Base-by-base conservation (phyloP, 1,140 invertebrate species). In the Lamellibrachia luymesi region DNA sequence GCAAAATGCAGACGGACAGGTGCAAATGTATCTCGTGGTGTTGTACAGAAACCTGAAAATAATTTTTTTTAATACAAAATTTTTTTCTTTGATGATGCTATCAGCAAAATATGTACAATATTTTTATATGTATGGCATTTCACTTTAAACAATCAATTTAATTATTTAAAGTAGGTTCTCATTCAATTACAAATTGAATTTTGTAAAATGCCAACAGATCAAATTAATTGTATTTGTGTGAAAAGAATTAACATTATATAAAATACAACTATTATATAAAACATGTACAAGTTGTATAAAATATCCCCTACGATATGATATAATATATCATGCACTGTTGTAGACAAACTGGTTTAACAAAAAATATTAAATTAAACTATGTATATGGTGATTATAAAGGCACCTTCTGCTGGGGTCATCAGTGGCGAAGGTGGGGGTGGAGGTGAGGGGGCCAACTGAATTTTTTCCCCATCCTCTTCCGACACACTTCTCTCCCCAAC, bases 1-100 rank as follows among this genome's bases (percentile, higher is more conserved):
- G 90, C 90, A 91, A 91, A 91, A n/a, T 91, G 90, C 27, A 91
- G 90, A 27, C 90, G 90, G 13, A 91, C 50, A 13, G 90, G 90
- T 91, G 38, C 90, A 91, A 91, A 91, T 10, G 90, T 91, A 80
- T 80, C 64, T 80, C 64, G 64, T 22, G 64, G 64, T 80, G 64
- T 80, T 17, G 64, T 80, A 22, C 6, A 2, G 64, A 80, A 80
- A 2, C 13, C 64, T 80, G 4, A 80, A 80, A 80, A 80, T 80
- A 2, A 80, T 22, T 80, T 10, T 80, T 80, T 80, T 80, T 22
- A 80, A 80, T 80, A 80, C 13, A 4, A 17, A 0, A 80, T 10
- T 80, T 80, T 80, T 80, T 80, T 80, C 2, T 80, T 80, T 22
- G 4, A 2, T 80, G 64, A 80, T 80, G 64, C 25, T 10, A 10